A percentile compares a stretch with the other conserved stretches of the same genome.
Conservation (phyloP, 2,888 invertebrate species). For the Leptopilina drosophilae region DNA sequence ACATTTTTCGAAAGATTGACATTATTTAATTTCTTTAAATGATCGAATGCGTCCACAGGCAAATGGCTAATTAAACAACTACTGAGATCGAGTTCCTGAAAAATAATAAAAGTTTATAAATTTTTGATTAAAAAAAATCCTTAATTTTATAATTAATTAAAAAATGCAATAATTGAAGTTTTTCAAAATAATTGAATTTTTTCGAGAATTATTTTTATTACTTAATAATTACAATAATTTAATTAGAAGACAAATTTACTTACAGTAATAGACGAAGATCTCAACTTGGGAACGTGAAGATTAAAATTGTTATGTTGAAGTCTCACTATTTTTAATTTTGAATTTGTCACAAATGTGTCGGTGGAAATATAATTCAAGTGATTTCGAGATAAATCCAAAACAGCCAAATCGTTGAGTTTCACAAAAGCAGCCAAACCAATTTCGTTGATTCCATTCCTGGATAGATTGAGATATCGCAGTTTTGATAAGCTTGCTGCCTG, state of each 20-base stretch:
- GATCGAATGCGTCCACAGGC: conserved; percentile 63
- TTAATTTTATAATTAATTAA: no score
- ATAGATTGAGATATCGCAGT: conserved; percentile 75
- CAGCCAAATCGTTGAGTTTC: conserved; percentile 75
- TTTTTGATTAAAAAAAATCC: no score
- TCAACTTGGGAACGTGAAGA: conserved; percentile 65
- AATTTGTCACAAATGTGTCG: conserved; percentile 74
- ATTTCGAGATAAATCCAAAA: conserved; percentile 78
- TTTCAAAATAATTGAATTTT: no score
- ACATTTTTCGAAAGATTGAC: conserved; percentile 70
- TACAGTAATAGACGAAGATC: conserved; percentile 67
- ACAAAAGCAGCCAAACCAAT: conserved; percentile 76
- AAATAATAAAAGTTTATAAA: background rate
- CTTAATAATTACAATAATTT: no score
- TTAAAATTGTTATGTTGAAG: conserved; percentile 73
- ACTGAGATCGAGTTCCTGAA: conserved; percentile 33
- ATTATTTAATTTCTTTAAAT: conserved; percentile 63
- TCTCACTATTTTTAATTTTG: conserved; percentile 67
- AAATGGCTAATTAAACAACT: conserved; percentile 47
- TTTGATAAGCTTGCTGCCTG: conserved; percentile 70
- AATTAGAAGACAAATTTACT: conserved; percentile 26
- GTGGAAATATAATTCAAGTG: conserved; percentile 74
- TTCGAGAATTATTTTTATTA: no score
- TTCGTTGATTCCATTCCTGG: conserved; percentile 76
- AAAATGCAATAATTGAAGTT: no score